Evolutionary conservation across 2,888 invertebrate species (phyloP).

Genomic region (Thera obeliscata): DNA sequence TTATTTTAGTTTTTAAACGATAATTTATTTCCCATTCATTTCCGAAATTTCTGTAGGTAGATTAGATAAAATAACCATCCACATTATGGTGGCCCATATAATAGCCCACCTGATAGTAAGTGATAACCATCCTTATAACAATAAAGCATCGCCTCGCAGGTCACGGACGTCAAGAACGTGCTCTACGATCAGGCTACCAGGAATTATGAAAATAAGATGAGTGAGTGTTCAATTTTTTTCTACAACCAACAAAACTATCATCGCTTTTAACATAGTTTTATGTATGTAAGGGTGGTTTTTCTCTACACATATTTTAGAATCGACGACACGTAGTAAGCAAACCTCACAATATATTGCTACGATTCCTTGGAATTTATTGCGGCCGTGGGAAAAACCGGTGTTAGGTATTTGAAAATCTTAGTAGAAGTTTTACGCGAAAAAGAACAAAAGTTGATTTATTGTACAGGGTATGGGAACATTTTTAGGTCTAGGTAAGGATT

Average conservation of each 20-base stretch:
- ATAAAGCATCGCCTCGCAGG: too few species aligned
- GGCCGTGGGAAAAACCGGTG: conserved; percentile 49
- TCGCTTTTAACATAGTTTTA: conserved; percentile 3
- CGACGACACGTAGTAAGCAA: conserved; percentile 59
- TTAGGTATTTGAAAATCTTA: conserved; percentile 52
- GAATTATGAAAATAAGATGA: too few species aligned
- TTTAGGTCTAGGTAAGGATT: neutral
- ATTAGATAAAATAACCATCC: too few species aligned
- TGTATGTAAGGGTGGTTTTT: conserved; percentile 46
- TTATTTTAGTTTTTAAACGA: too few species aligned
- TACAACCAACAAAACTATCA: conserved; percentile 16
- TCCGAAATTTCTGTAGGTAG: too few species aligned
- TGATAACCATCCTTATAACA: too few species aligned
- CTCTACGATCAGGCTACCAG: too few species aligned
- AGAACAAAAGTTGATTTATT: conserved; percentile 27
- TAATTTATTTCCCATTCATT: too few species aligned
- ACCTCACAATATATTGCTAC: conserved; percentile 55
- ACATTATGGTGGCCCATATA: too few species aligned
- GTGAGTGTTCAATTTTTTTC: neutral
- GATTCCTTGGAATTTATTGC: conserved; percentile 57
- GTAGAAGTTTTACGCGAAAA: conserved; percentile 39
- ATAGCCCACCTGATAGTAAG: too few species aligned
- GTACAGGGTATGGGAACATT: neutral
- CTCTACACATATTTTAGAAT: conserved; percentile 59
- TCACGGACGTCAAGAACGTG: too few species aligned